Evolutionary conservation across 2,888 invertebrate genomes (phyloP).

Genomic region (Parnassius glacialis): DNA sequence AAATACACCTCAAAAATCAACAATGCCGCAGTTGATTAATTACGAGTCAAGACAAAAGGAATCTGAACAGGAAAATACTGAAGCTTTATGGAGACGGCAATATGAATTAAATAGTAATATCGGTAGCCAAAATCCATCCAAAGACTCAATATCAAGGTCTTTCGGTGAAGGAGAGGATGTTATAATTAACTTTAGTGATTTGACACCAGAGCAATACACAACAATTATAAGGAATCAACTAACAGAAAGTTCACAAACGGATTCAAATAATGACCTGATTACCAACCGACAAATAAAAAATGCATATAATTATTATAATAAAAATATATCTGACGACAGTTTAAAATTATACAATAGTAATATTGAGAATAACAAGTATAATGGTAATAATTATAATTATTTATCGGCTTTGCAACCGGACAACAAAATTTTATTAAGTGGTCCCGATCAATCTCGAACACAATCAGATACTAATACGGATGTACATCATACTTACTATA

Average conservation of each 20-base stretch:
- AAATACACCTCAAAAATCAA: conserved; percentile 49
- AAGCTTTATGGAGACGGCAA: conserved; percentile 73
- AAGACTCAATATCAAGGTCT: conserved; percentile 70
- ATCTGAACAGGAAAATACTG: conserved; percentile 59
- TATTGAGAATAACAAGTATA: conserved; percentile 4
- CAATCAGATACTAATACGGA: too few species aligned
- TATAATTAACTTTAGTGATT: conserved; percentile 68
- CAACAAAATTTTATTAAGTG: neutral
- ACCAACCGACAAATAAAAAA: conserved; percentile 1
- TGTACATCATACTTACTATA: neutral
- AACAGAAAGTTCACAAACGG: neutral
- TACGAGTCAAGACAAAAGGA: conserved; percentile 64
- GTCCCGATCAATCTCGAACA: too few species aligned
- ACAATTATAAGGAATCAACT: conserved; percentile 58
- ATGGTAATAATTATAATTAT: neutral
- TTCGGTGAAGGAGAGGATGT: conserved; percentile 65
- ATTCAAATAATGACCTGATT: conserved; percentile 7
- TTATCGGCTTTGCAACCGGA: neutral
- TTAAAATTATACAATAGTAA: neutral
- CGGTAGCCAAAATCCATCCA: conserved; percentile 49
- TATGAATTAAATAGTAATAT: conserved; percentile 60
- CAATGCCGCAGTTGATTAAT: conserved; percentile 68
- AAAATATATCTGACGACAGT: neutral
- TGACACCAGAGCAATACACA: conserved; percentile 68
- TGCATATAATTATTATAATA: neutral